Evolutionary conservation across 1,140 invertebrate species (phyloP).

Genomic region (Diorhabda elongata): DNA sequence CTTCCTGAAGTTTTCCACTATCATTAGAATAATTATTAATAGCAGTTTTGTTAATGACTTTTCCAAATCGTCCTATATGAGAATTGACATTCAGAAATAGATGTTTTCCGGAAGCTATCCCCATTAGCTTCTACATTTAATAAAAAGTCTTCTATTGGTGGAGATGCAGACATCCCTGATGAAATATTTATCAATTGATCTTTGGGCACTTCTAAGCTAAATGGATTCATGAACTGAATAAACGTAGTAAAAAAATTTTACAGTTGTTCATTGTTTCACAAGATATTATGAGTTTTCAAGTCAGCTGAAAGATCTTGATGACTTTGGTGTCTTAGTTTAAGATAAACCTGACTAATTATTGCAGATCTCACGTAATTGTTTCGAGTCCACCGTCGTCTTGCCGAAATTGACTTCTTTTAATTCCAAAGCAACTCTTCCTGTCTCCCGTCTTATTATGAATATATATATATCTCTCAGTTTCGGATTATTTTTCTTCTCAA

Average conservation of each 20-base stretch:
- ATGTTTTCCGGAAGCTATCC: background rate
- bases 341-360: conserved; percentile 19
- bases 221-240: background rate
- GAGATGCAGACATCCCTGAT: background rate
- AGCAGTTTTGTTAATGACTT: background rate
- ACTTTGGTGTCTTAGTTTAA: background rate
- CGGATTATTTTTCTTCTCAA: too few relatives aligned
- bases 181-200: conserved; percentile 25
- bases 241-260: background rate
- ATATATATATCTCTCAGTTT: too few relatives aligned
- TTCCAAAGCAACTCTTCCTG: conserved; percentile 5
- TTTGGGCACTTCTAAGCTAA: background rate
- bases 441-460: too few relatives aligned
- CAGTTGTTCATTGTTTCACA: conserved; percentile 6
- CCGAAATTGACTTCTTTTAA: conserved; percentile 17
- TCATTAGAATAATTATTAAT: background rate
- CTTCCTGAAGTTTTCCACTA: too few relatives aligned
- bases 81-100: background rate
- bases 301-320: background rate
- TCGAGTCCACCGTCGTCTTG: conserved; percentile 24
- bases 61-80: background rate
- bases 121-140: conserved; percentile 25
- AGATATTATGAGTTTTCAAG: too few relatives aligned
- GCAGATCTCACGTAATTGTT: conserved; percentile 19
- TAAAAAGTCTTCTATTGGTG: conserved; percentile 20